These are phyloP conservation scores for Drosophila buzzatii DNA, from an alignment of 2,888 invertebrate species.

Conservation along the genomic window DNA sequence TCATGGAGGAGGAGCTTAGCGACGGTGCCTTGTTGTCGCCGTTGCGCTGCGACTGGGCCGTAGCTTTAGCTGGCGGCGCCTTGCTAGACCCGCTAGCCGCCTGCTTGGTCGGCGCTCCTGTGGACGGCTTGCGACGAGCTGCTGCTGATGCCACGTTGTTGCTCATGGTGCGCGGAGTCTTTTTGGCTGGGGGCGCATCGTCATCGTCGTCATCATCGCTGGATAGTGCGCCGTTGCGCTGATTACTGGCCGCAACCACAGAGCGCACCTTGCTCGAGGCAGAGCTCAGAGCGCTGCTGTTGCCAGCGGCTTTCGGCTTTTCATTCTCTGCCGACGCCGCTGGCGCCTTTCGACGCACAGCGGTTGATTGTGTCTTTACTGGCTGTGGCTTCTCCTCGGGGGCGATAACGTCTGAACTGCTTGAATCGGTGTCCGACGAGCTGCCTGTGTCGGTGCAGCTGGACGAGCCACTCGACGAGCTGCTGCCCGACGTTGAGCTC, in stretches of 20 bases:
- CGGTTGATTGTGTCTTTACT: conserved; percentile 53
- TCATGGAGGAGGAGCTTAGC: conserved; percentile 69
- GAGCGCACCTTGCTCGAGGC: conserved; percentile 61
- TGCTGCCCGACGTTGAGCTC: conserved; percentile 89
- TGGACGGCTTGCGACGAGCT: conserved; percentile 15
- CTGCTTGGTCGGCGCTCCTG: conserved; percentile 35
- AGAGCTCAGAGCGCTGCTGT: conserved; percentile 36
- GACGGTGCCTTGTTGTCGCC: conserved; percentile 70
- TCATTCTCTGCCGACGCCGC: conserved; percentile 39
- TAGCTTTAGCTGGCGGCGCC: conserved; percentile 28
- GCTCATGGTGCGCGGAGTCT: conserved; percentile 51
- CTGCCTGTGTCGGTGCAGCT: conserved; percentile 87
- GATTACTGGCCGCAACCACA: conserved; percentile 59
- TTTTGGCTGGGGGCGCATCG: conserved; percentile 69
- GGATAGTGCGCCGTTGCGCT: conserved; percentile 84
- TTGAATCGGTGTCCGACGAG: conserved; percentile 89
- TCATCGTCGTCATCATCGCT: conserved; percentile 84
- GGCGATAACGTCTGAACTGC: conserved; percentile 83
- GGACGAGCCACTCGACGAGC: conserved; percentile 89
- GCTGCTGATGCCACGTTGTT: conserved; percentile 31
- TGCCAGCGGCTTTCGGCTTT: conserved; percentile 35
- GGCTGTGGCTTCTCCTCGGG: conserved; percentile 83
- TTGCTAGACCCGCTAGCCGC: conserved; percentile 27
- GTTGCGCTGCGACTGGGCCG: conserved; percentile 44
- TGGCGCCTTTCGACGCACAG: conserved; percentile 44